Evolutionary conservation across 1,140 invertebrate genomes (phyloP).

Genomic region (Aphidius ervi): DNA sequence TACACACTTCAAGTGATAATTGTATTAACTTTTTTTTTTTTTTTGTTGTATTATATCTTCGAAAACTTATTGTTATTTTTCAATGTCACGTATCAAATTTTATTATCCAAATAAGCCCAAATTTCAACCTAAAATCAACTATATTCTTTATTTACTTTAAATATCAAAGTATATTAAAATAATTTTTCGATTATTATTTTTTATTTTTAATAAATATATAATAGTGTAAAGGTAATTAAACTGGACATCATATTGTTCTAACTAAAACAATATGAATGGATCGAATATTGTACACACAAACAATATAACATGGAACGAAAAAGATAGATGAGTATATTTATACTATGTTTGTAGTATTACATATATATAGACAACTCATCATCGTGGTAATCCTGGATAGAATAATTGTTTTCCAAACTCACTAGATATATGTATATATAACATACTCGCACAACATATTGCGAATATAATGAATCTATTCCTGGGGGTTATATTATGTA

Average conservation of each 20-base stretch:
- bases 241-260: neutral
- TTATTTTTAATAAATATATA: no score
- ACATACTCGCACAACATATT: constrained; percentile 24
- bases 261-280: constrained; percentile 8
- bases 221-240: constrained; percentile 17
- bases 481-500: constrained; percentile 25
- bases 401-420: constrained; percentile 39
- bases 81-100: no score
- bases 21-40: no score
- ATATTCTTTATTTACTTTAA: no score
- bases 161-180: no score
- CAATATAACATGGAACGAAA: neutral
- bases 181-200: no score
- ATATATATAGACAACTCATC: constrained; percentile 14
- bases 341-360: constrained; percentile 7
- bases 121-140: no score
- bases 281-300: constrained; percentile 5
- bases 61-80: no score
- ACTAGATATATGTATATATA: constrained; percentile 30
- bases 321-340: neutral
- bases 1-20: no score
- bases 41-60: no score
- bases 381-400: constrained; percentile 23
- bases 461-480: constrained; percentile 40
- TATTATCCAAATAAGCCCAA: no score